Evolutionary conservation across 2,888 invertebrate genomes (phyloP).

Genomic region (Drosophila gaucha): DNA sequence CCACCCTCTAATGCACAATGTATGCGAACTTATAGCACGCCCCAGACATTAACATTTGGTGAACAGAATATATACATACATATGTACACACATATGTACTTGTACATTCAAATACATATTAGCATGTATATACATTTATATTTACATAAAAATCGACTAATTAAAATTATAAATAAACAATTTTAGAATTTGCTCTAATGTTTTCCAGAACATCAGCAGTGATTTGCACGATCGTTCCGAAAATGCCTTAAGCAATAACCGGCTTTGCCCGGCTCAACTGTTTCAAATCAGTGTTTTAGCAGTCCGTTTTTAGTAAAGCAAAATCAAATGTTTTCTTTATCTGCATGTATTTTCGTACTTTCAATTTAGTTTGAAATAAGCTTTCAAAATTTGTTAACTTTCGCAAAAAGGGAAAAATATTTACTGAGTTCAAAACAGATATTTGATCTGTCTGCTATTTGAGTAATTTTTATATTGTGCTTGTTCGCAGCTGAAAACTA

Average conservation of each 20-base stretch:
- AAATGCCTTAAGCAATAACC: neutral
- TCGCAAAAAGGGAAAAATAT: neutral
- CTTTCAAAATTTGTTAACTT: neutral
- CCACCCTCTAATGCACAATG: slow-evolving; percentile 14
- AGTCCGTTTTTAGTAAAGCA: neutral
- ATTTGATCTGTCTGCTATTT: neutral
- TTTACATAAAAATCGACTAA: slow-evolving; percentile 35
- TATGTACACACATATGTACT: neutral
- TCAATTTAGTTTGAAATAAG: neutral
- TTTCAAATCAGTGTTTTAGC: no score
- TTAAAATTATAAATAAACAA: slow-evolving; percentile 37
- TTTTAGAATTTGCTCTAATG: slow-evolving; percentile 16
- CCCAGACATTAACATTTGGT: slow-evolving; percentile 33
- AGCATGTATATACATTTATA: neutral
- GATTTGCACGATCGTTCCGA: slow-evolving; percentile 2
- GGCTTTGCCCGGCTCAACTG: neutral
- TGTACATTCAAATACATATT: neutral
- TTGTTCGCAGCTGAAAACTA: neutral
- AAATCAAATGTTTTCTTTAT: no score
- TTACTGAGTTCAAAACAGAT: neutral
- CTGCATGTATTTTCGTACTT: no score
- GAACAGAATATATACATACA: slow-evolving; percentile 19
- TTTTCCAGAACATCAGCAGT: slow-evolving; percentile 14
- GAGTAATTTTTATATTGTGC: neutral
- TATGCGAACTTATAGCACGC: slow-evolving; percentile 35